phyloP scores from a whole-genome alignment of 2,113 vertebrate species.

The Bambusicola thoracicus region DNA sequence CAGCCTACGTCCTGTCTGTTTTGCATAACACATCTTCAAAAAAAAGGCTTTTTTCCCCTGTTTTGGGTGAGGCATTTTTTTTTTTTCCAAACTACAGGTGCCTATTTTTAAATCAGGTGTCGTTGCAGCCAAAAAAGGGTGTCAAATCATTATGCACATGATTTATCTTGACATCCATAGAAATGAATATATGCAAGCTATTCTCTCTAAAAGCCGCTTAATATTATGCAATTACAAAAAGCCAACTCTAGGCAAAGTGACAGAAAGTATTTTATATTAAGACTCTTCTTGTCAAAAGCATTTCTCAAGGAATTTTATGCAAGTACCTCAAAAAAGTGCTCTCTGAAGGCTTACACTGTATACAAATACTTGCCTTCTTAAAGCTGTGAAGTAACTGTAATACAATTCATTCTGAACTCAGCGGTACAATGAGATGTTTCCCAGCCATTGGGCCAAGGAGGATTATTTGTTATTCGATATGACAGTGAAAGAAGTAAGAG shows the following conservation, averaged over 20 bases:
- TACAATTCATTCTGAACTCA: constrained; percentile 16
- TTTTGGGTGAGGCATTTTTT: background rate
- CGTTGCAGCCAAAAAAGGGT: background rate
- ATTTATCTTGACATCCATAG: constrained; percentile 52
- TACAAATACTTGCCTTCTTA: constrained; percentile 37
- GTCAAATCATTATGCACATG: constrained; percentile 28
- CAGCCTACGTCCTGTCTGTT: background rate
- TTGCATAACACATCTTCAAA: background rate
- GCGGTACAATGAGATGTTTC: background rate
- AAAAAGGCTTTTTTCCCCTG: background rate
- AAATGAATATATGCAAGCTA: constrained; percentile 64
- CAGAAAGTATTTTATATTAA: constrained; percentile 65
- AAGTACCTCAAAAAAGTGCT: constrained; percentile 24
- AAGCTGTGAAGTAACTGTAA: constrained; percentile 6
- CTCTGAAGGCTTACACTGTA: constrained; percentile 42
- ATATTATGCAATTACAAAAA: constrained; percentile 3
- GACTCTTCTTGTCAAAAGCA: constrained; percentile 60
- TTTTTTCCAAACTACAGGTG: background rate
- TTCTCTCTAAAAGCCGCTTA: constrained; percentile 59
- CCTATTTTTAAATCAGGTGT: background rate
- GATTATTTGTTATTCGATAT: background rate
- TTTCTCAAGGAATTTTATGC: constrained; percentile 47
- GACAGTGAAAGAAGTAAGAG: background rate
- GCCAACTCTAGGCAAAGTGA: constrained; percentile 40
- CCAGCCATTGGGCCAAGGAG: background rate